Evolutionary conservation across 2,888 invertebrate species (phyloP).

Genomic region (Ochropleura plecta): DNA sequence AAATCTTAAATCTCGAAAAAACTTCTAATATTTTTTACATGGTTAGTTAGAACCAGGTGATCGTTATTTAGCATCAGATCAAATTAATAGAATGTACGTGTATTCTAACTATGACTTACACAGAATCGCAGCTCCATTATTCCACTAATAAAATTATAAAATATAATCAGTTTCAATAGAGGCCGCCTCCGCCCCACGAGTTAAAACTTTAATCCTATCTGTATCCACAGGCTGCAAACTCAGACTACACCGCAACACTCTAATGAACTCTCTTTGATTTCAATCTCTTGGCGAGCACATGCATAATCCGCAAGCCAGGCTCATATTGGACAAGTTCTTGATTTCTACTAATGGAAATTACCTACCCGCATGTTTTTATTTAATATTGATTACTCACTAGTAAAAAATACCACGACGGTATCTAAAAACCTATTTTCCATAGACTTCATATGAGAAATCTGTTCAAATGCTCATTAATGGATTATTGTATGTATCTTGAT

Average conservation of each 20-base stretch:
- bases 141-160: conserved; percentile 58
- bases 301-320: conserved; percentile 12
- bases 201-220: conserved; percentile 73
- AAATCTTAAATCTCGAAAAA: no score
- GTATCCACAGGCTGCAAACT: conserved; percentile 68
- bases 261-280: conserved; percentile 76
- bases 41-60: background rate
- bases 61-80: background rate
- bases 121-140: conserved; percentile 38
- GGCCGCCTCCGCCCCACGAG: conserved; percentile 50
- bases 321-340: conserved; percentile 47
- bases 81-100: conserved; percentile 8
- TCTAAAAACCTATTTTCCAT: background rate
- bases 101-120: conserved; percentile 20
- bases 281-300: conserved; percentile 66
- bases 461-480: background rate
- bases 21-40: no score
- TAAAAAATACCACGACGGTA: background rate
- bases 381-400: background rate
- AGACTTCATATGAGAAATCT: background rate
- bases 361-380: background rate
- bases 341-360: conserved; percentile 38
- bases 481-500: conserved; percentile 1
- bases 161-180: conserved; percentile 59
- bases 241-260: conserved; percentile 67